These are phyloP conservation scores for Colletes gigas DNA, from an alignment of 1,140 invertebrate species.

Conservation along the genomic window DNA sequence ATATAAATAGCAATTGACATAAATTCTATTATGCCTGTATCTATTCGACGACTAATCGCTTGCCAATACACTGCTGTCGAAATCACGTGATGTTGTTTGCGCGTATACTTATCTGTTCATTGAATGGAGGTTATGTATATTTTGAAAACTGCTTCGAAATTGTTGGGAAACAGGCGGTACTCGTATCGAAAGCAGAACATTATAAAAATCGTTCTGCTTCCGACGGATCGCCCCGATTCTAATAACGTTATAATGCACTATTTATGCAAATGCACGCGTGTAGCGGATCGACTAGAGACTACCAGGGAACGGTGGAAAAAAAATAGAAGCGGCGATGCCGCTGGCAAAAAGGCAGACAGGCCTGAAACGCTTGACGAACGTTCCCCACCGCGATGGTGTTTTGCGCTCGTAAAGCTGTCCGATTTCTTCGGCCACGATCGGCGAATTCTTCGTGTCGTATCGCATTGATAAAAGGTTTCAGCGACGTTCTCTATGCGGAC, in stretches of 20 bases:
- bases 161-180: not conserved
- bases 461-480: slow-evolving; percentile 33
- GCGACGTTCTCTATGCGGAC: no score
- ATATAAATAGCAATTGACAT: no score
- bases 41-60: no score
- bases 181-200: not conserved
- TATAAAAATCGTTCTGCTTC: not conserved
- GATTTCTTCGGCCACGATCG: slow-evolving; percentile 34
- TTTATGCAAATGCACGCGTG: slow-evolving; percentile 4
- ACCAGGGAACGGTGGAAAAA: not conserved
- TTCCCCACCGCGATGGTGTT: slow-evolving; percentile 27
- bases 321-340: slow-evolving; percentile 14
- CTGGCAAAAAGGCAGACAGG: slow-evolving; percentile 53
- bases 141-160: no score
- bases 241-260: not conserved
- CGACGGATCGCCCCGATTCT: not conserved
- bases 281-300: not conserved
- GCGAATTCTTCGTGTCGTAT: slow-evolving; percentile 36
- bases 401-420: slow-evolving; percentile 51
- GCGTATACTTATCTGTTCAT: no score
- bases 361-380: slow-evolving; percentile 42
- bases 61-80: no score
- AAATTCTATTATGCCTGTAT: no score
- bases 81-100: no score
- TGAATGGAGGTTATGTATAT: no score